phyloP scores from a whole-genome alignment of 2,797 vertebrate genomes.

The Catostomus latipinnis region DNA sequence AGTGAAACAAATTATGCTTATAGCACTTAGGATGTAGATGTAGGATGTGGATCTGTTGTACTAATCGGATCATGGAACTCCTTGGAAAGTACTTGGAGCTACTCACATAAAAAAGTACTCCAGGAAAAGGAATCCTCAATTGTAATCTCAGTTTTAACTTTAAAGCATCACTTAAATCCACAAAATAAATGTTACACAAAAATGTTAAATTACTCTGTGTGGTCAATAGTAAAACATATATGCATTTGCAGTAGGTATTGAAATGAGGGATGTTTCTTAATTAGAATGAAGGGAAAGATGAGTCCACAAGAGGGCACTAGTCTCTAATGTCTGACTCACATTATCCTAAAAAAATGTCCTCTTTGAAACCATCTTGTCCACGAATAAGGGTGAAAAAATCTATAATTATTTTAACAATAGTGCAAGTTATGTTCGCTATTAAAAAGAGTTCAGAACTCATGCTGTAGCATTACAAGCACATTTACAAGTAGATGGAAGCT shows the following conservation, averaged over 20 bases:
- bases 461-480: neutral
- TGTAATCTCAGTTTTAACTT: neutral
- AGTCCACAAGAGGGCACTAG: conserved; percentile 28
- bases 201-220: neutral
- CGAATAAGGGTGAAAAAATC: no score
- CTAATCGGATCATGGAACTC: neutral
- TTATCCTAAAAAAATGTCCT: neutral
- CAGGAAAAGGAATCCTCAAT: neutral
- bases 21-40: neutral
- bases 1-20: neutral
- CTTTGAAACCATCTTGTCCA: neutral
- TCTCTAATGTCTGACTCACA: neutral
- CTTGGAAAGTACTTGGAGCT: neutral
- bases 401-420: no score
- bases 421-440: neutral
- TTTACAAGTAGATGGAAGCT: neutral
- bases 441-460: neutral
- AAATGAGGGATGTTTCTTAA: neutral
- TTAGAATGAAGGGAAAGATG: neutral
- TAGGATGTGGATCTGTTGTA: neutral
- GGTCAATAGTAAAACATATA: neutral
- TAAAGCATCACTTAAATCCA: neutral
- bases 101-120: neutral
- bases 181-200: no score
- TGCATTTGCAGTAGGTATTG: neutral